Evolutionary conservation across 2,113 vertebrate species (phyloP).

Genomic region (Heptranchias perlo): DNA sequence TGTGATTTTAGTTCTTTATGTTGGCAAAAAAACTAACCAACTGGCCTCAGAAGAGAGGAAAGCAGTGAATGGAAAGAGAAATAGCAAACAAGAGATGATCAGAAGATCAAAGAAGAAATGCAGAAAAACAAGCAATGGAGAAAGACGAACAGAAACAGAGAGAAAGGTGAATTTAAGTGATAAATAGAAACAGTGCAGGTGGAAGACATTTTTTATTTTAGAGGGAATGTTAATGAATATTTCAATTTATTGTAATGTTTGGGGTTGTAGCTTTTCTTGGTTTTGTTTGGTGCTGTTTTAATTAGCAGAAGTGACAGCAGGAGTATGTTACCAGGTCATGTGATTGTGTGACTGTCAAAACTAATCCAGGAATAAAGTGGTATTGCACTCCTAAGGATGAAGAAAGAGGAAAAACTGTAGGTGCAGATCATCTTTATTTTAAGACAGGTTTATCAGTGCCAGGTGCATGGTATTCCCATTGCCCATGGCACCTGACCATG

Average conservation of each 20-base stretch:
- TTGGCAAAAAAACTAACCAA: too few relatives aligned
- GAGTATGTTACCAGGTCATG: not conserved
- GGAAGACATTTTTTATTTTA: too few relatives aligned
- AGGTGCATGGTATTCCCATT: too few relatives aligned
- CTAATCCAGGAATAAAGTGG: not conserved
- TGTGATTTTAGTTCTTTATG: too few relatives aligned
- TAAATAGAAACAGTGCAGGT: not conserved
- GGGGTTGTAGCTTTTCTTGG: not conserved
- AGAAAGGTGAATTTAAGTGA: not conserved
- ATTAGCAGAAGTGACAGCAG: not conserved
- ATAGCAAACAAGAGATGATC: too few relatives aligned
- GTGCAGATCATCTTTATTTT: not conserved
- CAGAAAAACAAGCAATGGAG: not conserved
- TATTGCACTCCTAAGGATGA: not conserved
- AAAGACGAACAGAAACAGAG: too few relatives aligned
- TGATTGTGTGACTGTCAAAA: not conserved
- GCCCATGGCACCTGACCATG: not conserved
- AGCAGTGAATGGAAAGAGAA: too few relatives aligned
- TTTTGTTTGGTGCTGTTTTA: not conserved
- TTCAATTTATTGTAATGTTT: not conserved
- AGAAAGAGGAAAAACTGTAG: not conserved
- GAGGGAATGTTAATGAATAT: not conserved
- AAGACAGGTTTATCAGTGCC: too few relatives aligned
- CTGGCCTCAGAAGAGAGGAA: too few relatives aligned
- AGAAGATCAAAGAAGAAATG: not conserved